These are phyloP conservation scores for Pelmatolapia mariae DNA, from an alignment of 2,113 vertebrate species.

Conservation along the genomic window DNA sequence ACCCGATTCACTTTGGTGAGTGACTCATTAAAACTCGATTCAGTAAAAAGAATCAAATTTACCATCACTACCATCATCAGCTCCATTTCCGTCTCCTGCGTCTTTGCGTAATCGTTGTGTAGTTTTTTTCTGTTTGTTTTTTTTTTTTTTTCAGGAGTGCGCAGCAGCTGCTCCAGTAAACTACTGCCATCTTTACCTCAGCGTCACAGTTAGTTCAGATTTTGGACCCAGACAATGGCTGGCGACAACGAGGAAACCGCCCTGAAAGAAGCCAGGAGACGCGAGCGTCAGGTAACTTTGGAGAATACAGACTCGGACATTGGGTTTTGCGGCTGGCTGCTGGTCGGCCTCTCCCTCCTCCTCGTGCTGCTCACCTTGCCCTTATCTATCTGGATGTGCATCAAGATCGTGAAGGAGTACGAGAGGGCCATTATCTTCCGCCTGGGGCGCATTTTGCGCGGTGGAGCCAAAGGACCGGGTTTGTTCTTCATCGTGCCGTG, in stretches of 20 bases:
- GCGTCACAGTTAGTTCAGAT: too few species aligned
- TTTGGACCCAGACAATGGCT: background rate
- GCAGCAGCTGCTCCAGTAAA: background rate
- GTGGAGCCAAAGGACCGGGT: conserved; percentile 9
- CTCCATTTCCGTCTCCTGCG: background rate
- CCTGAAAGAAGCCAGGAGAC: background rate
- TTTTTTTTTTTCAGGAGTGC: background rate
- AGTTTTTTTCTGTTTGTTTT: background rate
- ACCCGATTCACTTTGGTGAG: too few species aligned
- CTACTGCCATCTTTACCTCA: background rate
- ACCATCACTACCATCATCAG: too few species aligned
- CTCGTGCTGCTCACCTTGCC: conserved; percentile 74
- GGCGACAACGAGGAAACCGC: background rate
- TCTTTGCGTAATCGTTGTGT: background rate
- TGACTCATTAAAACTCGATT: too few species aligned
- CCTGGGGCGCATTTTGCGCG: background rate
- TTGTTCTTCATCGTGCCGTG: conserved; percentile 93
- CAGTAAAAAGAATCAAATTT: too few species aligned
- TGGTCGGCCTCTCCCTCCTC: conserved; percentile 17
- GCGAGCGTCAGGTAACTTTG: conserved; percentile 22
- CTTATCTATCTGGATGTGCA: conserved; percentile 90
- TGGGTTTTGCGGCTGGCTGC: conserved; percentile 81
- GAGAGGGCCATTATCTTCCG: conserved; percentile 14
- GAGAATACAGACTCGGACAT: conserved; percentile 49
- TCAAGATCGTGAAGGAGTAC: conserved; percentile 72